A percentile compares a stretch with the other conserved stretches of the same genome.
These are phyloP conservation scores for Mechanitis mazaeus DNA, from an alignment of 2,888 invertebrate genomes.

Conservation along the genomic window DNA sequence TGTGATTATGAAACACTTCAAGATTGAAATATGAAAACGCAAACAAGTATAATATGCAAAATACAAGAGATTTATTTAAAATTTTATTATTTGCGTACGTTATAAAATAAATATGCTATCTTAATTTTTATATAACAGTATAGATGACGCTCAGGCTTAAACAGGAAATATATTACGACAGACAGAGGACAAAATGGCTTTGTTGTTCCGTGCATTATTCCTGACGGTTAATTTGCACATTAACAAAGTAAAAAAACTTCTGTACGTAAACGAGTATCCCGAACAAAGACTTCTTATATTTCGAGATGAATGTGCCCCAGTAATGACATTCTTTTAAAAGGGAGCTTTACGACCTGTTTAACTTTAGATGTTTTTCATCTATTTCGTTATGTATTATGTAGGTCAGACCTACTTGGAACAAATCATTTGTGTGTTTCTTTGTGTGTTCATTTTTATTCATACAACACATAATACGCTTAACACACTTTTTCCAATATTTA, in stretches of 20 bases:
- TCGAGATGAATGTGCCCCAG: constrained; percentile 30
- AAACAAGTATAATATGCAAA: no score
- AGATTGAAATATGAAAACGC: no score
- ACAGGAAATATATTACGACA: constrained; percentile 19
- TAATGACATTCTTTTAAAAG: constrained; percentile 31
- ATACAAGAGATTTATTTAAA: no score
- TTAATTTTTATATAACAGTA: neutral
- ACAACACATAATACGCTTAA: neutral
- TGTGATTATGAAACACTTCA: no score
- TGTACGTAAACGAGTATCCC: constrained; percentile 28
- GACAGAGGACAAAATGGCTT: constrained; percentile 23
- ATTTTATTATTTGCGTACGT: no score
- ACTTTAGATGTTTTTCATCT: constrained; percentile 24
- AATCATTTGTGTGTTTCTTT: neutral
- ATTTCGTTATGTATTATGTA: neutral
- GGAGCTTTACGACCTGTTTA: constrained; percentile 29
- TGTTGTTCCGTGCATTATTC: constrained; percentile 27
- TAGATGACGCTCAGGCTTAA: constrained; percentile 2
- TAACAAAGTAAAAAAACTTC: constrained; percentile 31
- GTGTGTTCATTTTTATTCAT: neutral
- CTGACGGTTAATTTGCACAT: constrained; percentile 35
- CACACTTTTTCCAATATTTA: no score
- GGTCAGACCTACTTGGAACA: neutral
- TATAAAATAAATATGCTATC: no score
- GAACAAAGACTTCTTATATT: constrained; percentile 29